These are phyloP conservation scores for Hydrophis major DNA, from an alignment of 2,797 vertebrate genomes.

Conservation along the genomic window DNA sequence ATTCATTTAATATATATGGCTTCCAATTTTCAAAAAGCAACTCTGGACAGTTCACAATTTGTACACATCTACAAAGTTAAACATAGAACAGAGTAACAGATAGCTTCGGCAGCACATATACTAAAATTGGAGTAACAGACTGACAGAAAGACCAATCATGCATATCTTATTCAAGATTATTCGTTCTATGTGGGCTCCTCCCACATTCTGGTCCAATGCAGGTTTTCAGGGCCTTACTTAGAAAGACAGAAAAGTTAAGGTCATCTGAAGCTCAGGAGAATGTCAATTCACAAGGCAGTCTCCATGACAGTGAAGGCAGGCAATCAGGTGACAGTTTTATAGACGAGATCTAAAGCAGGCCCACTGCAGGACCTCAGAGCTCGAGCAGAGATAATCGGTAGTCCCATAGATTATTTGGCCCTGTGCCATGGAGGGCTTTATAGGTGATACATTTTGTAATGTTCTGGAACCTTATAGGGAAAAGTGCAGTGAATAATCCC, in stretches of 20 bases:
- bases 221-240: background rate
- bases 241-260: background rate
- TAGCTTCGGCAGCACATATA: too few species aligned
- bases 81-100: background rate
- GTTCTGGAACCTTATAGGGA: background rate
- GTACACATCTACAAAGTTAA: background rate
- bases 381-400: background rate
- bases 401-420: background rate
- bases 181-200: background rate
- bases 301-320: background rate
- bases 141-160: background rate
- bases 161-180: background rate
- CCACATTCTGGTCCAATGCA: background rate
- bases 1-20: background rate
- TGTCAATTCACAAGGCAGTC: background rate
- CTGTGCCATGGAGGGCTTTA: background rate
- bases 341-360: background rate
- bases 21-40: background rate
- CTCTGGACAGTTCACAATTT: background rate
- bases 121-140: background rate
- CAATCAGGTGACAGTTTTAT: background rate
- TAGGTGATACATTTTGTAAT: background rate
- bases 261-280: background rate
- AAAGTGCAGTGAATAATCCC: background rate
- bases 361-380: background rate